Base-by-base conservation (phyloP, 2,113 vertebrate species). In the Dicentrarchus labrax region DNA sequence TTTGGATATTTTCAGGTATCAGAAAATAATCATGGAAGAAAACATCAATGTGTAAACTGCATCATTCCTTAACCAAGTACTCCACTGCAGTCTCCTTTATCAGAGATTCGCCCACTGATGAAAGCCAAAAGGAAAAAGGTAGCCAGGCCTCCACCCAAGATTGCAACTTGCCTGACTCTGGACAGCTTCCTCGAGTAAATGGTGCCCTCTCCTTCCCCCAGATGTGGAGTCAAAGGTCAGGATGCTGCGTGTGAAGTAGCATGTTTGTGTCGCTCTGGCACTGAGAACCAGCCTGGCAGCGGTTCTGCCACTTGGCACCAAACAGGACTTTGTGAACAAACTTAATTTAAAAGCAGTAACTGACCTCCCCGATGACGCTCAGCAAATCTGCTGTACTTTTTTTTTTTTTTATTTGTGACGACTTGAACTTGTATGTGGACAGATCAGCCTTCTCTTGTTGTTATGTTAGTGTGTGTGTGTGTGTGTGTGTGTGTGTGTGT, bases 61-160 rank as follows among this genome's bases (percentile, higher is more conserved):
- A 24, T 48, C 0, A 0, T 47, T 90, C 88, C 91, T 94, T 96
- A 85, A 95, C 92, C n/a, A 6, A 5, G 4, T 2, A 0, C 38
- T 65, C 38, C 48, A n/a, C 36, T 70, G 19, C 90, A 97, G 96
- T 96, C 96, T 80, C 93, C 94, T 17, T 56, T 96, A 56, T 83
- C 94, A 38, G 94, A 95, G 87, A 89, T 96, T 76, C 95, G 95
- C 2, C 96, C 95, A 0, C 93, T 96, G 57, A 83, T 94, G 50
- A 97, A 95, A 78, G 86, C 92, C 0, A 96, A 94, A 82, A 91
- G 94, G 84, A 97, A 96, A 89, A 96, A 96, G 41, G 96, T 96
- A 16, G 89, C 89, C 60, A 90, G 95, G 17, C 95, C 96, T 2
- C 83, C 74, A 3, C 67, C 81, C 39, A 95, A 92, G 60, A 57